A percentile compares a stretch with the other conserved stretches of the same genome.
Evolutionary conservation across 2,888 invertebrate genomes (phyloP).

Genomic region (Dione juno): DNA sequence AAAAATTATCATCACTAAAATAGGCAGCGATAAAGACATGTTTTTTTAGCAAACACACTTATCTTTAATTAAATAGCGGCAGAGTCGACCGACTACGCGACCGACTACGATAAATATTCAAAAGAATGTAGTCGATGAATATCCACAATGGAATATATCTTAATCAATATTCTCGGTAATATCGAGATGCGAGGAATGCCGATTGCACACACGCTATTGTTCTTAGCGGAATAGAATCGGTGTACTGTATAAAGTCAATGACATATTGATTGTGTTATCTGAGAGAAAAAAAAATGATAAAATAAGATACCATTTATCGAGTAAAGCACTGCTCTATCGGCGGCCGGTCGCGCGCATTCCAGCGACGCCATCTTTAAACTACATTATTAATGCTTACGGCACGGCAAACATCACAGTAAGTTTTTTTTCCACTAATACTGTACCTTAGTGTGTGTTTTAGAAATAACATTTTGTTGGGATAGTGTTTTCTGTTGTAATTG

Average conservation of each 20-base stretch:
- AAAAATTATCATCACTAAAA: conserved; percentile 42
- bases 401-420: conserved; percentile 64
- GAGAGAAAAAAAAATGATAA: conserved; percentile 12
- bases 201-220: conserved; percentile 30
- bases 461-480: neutral
- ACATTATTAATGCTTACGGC: conserved; percentile 80
- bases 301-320: conserved; percentile 25
- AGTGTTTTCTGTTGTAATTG: neutral
- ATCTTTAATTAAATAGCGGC: conserved; percentile 63
- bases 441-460: conserved; percentile 4
- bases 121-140: conserved; percentile 42
- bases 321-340: conserved; percentile 59
- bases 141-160: conserved; percentile 40
- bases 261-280: conserved; percentile 26
- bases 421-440: conserved; percentile 56
- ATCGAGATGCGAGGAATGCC: conserved; percentile 31
- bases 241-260: conserved; percentile 13
- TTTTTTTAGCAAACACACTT: conserved; percentile 57
- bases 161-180: conserved; percentile 40
- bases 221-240: neutral
- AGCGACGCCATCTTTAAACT: conserved; percentile 78
- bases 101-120: conserved; percentile 48
- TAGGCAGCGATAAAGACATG: conserved; percentile 40
- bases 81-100: conserved; percentile 41
- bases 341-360: conserved; percentile 69